Base-by-base conservation (phyloP, 1,140 invertebrate species). In the Pantala flavescens region DNA sequence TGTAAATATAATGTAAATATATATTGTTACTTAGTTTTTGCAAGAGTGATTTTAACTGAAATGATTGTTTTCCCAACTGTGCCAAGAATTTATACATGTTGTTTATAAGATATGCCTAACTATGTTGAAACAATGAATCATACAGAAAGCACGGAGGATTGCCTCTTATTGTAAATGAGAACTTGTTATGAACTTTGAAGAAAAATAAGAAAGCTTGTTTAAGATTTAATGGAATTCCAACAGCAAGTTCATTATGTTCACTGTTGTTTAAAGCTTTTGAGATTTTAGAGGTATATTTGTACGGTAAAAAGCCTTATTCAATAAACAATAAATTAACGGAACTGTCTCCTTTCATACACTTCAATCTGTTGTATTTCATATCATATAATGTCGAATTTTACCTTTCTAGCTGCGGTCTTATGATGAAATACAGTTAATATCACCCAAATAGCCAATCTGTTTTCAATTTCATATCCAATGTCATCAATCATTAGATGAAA, bases 61-160 rank as follows among this genome's bases (percentile, higher is more conserved):
- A 63, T 63, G n/a, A 63, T 63, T 63, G 49, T 63, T 63, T 63
- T 63, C 49, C 28, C 49, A 63, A 63, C 14, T 63, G 49, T 63
- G 49, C 49, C 49, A 63, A 63, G 49, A 63, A 63, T 63, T 63
- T 63, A 63, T 63, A 63, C n/a, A 21, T 63, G 49, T 63, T 63
- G 49, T 63, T 63, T 63, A 63, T 63, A 63, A 63, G 49, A 63
- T 21, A 63, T 63, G 49, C n/a, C 49, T 63, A 63, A 63, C 14
- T 16, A 63, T 63, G 49, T 63, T 63, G 28, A 63, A 63, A 63
- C n/a, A 63, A 19, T 63, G 49, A 21, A 19, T 63, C 14, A 63
- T 63, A 63, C 16, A 63, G 5, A 63, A 63, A 63, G 5, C 49
- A 63, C 14, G 3, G 49, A 1, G 49, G n/a, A 63, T 63, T 63